Conservation (phyloP, 2,888 invertebrate genomes). For the Microplitis manilae region DNA sequence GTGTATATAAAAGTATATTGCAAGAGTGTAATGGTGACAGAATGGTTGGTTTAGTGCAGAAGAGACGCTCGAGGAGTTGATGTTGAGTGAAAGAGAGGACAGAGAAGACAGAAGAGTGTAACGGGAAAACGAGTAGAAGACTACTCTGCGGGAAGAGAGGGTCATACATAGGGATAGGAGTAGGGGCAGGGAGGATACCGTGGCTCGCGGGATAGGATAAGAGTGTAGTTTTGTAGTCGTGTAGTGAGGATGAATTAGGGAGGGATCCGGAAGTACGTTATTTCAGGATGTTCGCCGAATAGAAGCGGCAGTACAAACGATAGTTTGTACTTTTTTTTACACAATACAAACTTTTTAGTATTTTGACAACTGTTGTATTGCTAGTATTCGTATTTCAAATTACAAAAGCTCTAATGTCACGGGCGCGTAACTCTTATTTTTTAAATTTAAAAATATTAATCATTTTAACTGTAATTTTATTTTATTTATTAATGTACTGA, state of each 20-base stretch:
- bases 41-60: constrained; percentile 7
- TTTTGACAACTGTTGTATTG: background rate
- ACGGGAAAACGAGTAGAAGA: constrained; percentile 10
- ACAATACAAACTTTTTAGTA: background rate
- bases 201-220: constrained; percentile 10
- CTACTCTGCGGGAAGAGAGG: constrained; percentile 2
- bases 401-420: too few species aligned
- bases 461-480: too few species aligned
- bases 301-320: constrained; percentile 23
- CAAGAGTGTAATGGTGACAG: constrained; percentile 38
- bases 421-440: too few species aligned
- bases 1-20: constrained; percentile 38
- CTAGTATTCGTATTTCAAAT: too few species aligned
- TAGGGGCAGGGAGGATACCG: constrained; percentile 9
- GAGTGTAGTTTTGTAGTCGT: background rate
- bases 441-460: too few species aligned
- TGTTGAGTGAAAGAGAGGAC: constrained; percentile 25
- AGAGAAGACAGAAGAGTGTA: constrained; percentile 14
- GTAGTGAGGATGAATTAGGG: constrained; percentile 7
- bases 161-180: background rate
- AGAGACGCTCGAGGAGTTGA: background rate
- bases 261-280: constrained; percentile 48
- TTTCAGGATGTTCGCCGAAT: constrained; percentile 45
- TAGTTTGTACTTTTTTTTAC: background rate
- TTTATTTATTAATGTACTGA: too few species aligned